phyloP scores from a whole-genome alignment of 2,113 vertebrate species.

The Silurus asotus region DNA sequence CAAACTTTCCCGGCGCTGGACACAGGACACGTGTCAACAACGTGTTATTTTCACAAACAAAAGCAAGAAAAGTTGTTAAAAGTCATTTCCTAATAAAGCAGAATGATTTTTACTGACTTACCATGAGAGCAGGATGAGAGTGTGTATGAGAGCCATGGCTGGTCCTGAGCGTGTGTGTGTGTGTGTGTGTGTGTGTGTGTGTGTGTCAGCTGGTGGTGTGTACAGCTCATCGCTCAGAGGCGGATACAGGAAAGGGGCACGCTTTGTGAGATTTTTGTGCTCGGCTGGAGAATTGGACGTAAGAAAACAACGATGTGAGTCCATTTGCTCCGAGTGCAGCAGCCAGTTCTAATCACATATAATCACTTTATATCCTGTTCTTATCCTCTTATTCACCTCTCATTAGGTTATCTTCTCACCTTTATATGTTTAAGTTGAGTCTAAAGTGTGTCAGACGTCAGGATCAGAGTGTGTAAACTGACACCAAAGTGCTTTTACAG shows the following conservation, averaged over 20 bases:
- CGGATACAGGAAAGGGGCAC: constrained; percentile 14
- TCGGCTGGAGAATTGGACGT: neutral
- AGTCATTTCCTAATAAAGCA: constrained; percentile 9
- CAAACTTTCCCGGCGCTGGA: constrained; percentile 73
- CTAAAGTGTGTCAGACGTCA: neutral
- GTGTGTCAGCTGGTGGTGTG: constrained; percentile 22
- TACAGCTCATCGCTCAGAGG: constrained; percentile 24
- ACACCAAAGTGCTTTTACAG: neutral
- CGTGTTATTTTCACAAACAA: neutral
- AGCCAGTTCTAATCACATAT: too few species aligned
- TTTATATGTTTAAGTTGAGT: constrained; percentile 14
- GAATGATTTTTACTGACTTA: neutral
- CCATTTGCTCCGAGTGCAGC: neutral
- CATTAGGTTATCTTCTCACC: neutral
- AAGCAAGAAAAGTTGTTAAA: neutral
- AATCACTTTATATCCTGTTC: constrained; percentile 1
- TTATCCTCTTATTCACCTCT: neutral
- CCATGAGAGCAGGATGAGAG: constrained; percentile 27
- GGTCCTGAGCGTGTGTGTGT: constrained; percentile 1
- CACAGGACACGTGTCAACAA: constrained; percentile 37
- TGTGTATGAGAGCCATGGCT: constrained; percentile 36
- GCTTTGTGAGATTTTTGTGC: neutral
- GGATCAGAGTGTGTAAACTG: neutral
- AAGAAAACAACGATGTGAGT: neutral
- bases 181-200: constrained; percentile 20